Conservation (phyloP, 2,797 vertebrate species). For the Atherinosoma microstoma region DNA sequence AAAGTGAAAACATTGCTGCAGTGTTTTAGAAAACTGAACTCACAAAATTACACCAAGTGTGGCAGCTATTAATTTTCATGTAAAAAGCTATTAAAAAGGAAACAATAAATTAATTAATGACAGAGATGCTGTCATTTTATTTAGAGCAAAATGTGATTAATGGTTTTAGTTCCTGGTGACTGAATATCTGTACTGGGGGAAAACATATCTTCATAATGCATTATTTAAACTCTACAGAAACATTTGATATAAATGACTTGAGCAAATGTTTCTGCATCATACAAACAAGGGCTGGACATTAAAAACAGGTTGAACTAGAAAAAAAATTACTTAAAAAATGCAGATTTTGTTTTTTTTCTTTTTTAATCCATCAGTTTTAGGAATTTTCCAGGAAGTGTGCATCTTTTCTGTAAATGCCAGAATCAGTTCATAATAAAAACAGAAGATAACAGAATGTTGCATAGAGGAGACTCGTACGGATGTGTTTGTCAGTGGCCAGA, state of each 20-base stretch:
- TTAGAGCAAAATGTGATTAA: not conserved
- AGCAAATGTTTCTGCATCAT: not conserved
- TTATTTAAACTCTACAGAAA: not conserved
- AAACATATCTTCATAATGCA: not conserved
- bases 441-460: constrained; percentile 20
- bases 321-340: not conserved
- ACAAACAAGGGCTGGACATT: not conserved
- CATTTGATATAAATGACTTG: not conserved
- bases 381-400: not conserved
- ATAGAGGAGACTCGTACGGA: constrained; percentile 15
- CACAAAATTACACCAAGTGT: not conserved
- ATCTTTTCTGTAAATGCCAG: not conserved
- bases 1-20: not conserved
- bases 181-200: not conserved
- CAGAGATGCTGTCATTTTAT: not conserved
- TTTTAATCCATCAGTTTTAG: not conserved
- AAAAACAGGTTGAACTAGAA: not conserved
- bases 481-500: constrained; percentile 52
- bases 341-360: not conserved
- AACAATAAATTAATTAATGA: not conserved
- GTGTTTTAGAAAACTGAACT: not conserved
- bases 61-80: not conserved
- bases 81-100: not conserved
- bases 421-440: constrained; percentile 10
- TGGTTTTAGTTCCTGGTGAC: not conserved